phyloP scores from a whole-genome alignment of 2,113 vertebrate species.

The Hemibagrus wyckioides region DNA sequence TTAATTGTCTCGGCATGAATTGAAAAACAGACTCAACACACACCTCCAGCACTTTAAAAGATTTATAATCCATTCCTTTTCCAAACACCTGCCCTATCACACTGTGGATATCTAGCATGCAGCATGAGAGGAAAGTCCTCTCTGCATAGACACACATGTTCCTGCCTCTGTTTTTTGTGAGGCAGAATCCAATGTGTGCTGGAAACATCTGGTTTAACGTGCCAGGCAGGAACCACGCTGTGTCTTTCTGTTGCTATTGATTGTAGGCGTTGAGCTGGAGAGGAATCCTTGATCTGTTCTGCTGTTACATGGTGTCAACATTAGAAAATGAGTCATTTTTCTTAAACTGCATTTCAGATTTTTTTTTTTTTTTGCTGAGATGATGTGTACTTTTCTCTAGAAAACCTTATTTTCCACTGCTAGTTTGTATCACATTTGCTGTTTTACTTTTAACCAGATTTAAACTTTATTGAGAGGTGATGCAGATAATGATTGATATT shows the following conservation, averaged over 20 bases:
- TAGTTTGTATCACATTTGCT: constrained; percentile 3
- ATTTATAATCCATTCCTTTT: not conserved
- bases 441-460: not conserved
- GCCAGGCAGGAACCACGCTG: constrained; percentile 24
- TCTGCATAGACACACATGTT: not conserved
- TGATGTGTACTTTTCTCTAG: not conserved
- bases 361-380: not conserved
- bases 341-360: constrained; percentile 22
- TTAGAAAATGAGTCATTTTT: constrained; percentile 4
- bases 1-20: not conserved
- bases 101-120: not conserved
- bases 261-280: constrained; percentile 1
- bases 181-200: constrained; percentile 29
- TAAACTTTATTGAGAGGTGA: constrained; percentile 9
- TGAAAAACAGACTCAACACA: not conserved
- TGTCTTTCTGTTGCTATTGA: constrained; percentile 33
- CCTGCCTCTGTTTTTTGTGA: not conserved
- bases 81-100: not conserved
- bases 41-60: not conserved
- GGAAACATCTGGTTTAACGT: constrained; percentile 43
- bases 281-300: not conserved
- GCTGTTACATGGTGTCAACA: not conserved
- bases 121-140: not conserved
- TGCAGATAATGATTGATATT: not conserved
- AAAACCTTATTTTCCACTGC: not conserved